Percentiles rank a stretch among this genome's conserved stretches.
Evolutionary conservation across 1,140 invertebrate species (phyloP).

Genomic region (Temnothorax longispinosus): DNA sequence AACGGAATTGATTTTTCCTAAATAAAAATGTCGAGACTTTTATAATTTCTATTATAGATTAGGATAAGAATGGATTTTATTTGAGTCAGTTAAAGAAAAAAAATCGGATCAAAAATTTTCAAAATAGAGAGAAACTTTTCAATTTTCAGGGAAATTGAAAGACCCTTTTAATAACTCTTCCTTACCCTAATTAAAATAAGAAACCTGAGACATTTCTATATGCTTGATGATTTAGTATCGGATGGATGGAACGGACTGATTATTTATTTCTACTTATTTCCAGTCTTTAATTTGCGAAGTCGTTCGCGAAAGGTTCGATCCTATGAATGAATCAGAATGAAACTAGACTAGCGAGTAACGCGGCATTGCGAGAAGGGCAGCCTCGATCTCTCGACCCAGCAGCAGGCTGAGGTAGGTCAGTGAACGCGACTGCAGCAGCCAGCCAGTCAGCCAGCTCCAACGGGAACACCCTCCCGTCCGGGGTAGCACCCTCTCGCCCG

Average conservation of each 20-base stretch:
- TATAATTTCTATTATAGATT: background rate
- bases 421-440: conserved; percentile 54
- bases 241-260: background rate
- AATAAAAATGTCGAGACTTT: background rate
- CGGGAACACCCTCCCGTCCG: conserved; percentile 52
- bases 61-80: no score
- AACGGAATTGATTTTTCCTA: background rate
- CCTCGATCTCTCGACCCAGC: conserved; percentile 43
- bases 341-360: background rate
- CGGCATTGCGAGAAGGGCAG: conserved; percentile 1
- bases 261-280: background rate
- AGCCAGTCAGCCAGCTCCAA: conserved; percentile 50
- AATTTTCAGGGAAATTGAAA: no score
- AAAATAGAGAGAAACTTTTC: no score
- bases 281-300: background rate
- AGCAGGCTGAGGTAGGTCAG: conserved; percentile 45
- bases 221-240: background rate
- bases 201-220: background rate
- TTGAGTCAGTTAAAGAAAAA: no score
- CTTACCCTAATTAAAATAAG: background rate
- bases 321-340: conserved; percentile 14
- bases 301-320: background rate
- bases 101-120: no score
- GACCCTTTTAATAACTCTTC: no score
- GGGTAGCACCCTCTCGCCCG: conserved; percentile 49